Evolutionary conservation across 1,140 invertebrate genomes (phyloP).

Genomic region (Drosophila grimshawi): DNA sequence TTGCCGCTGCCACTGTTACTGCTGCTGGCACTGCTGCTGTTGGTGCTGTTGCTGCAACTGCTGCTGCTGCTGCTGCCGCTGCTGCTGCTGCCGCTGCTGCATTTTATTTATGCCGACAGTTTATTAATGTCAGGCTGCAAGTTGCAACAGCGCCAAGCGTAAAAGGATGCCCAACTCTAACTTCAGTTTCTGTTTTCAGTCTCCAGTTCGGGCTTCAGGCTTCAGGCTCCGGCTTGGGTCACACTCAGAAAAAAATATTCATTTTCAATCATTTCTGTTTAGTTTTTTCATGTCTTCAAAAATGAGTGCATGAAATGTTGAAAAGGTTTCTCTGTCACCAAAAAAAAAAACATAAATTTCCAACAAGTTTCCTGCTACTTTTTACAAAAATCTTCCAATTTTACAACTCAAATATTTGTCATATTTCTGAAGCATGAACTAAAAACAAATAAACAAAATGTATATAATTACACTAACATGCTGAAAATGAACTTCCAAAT

Average conservation of each 20-base stretch:
- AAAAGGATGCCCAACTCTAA: slow-evolving; percentile 32
- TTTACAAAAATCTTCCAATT: too few relatives aligned
- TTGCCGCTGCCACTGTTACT: background rate
- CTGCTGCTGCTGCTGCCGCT: slow-evolving; percentile 4
- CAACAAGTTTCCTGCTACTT: too few relatives aligned
- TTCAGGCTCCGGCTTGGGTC: background rate
- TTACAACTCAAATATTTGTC: too few relatives aligned
- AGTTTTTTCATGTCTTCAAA: too few relatives aligned
- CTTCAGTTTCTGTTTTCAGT: background rate
- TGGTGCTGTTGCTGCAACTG: background rate
- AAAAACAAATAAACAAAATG: too few relatives aligned
- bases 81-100: slow-evolving; percentile 36
- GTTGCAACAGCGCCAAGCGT: slow-evolving; percentile 17
- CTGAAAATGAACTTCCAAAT: too few relatives aligned
- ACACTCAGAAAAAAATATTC: background rate
- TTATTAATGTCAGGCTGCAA: slow-evolving; percentile 70
- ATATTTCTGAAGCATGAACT: too few relatives aligned
- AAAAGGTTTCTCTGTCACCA: too few relatives aligned
- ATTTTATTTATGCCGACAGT: slow-evolving; percentile 82
- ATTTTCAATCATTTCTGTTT: too few relatives aligned
- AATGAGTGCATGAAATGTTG: too few relatives aligned
- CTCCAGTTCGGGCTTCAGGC: slow-evolving; percentile 7
- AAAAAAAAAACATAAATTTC: too few relatives aligned
- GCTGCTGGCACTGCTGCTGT: background rate
- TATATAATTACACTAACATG: too few relatives aligned